These are phyloP conservation scores for Muntiacus muntjak DNA, from an alignment of 2,113 vertebrate genomes.

Conservation along the genomic window DNA sequence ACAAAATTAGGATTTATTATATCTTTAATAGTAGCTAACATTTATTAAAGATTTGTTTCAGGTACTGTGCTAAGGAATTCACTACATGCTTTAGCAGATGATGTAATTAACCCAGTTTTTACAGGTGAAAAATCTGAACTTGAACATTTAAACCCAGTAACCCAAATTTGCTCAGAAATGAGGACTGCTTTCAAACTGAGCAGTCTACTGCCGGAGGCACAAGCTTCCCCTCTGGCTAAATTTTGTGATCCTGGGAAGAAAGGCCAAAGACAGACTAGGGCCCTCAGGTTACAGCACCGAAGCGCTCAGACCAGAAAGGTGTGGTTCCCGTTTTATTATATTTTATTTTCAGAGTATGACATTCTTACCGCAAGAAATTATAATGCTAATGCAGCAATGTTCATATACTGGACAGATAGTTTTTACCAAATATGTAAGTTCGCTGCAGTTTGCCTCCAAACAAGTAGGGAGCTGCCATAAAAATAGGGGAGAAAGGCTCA, in stretches of 20 bases:
- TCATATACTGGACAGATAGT: neutral
- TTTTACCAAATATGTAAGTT: neutral
- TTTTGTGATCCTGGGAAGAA: neutral
- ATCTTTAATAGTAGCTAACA: neutral
- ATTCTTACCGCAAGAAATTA: neutral
- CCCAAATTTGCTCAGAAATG: neutral
- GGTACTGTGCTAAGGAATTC: neutral
- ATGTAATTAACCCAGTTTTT: neutral
- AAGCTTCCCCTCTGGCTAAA: neutral
- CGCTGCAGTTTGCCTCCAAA: neutral
- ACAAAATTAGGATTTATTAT: neutral
- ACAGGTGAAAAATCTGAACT: neutral
- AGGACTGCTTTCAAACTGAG: neutral
- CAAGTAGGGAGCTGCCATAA: too few species aligned
- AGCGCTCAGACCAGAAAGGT: neutral
- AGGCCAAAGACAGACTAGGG: neutral
- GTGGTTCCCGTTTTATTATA: neutral
- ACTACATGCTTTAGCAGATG: neutral
- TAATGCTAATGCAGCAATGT: neutral
- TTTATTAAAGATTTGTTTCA: neutral
- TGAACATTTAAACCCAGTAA: neutral
- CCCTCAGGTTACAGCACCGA: neutral
- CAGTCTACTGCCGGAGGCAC: rapidly evolving
- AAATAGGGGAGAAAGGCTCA: neutral
- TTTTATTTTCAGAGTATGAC: neutral